Percentiles rank a stretch among this genome's conserved stretches.
phyloP scores from a whole-genome alignment of 2,113 vertebrate species.

The Nannobrachium achirus region DNA sequence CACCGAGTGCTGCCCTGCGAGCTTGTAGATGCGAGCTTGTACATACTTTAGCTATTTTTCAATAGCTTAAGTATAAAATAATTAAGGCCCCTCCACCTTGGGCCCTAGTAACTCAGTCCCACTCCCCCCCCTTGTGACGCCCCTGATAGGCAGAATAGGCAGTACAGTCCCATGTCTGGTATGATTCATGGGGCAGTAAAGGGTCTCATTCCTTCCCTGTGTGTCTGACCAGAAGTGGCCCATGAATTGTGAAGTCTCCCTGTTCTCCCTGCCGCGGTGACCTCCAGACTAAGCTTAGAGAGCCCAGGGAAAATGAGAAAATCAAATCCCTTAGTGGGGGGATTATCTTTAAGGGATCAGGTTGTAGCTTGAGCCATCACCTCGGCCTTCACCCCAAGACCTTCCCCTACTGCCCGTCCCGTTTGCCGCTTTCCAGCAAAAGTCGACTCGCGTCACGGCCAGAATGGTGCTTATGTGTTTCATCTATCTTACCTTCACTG shows the following conservation, averaged over 20 bases:
- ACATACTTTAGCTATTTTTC: no score
- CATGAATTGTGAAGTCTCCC: slow-evolving; percentile 31
- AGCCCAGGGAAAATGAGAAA: slow-evolving; percentile 75
- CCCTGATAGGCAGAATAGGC: no score
- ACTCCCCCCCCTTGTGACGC: no score
- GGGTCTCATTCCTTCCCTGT: slow-evolving; percentile 15
- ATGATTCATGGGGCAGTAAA: no score
- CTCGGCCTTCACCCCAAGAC: slow-evolving; percentile 35
- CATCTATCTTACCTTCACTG: no score
- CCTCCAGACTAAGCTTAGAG: slow-evolving; percentile 76
- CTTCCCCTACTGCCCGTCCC: slow-evolving; percentile 33
- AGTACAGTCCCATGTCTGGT: no score
- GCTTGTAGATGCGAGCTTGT: no score
- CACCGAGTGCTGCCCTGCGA: no score
- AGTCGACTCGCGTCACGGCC: slow-evolving; percentile 8
- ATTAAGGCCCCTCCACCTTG: no score
- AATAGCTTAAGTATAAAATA: no score
- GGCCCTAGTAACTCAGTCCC: no score
- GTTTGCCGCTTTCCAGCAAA: slow-evolving; percentile 53
- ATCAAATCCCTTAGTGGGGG: slow-evolving; percentile 75
- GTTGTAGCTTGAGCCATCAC: slow-evolving; percentile 52
- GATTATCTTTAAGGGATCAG: slow-evolving; percentile 81
- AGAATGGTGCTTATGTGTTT: no score
- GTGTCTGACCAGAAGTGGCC: slow-evolving; percentile 13
- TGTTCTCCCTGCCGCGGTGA: slow-evolving; percentile 61